These are phyloP conservation scores for Pachycephus smyrnensis DNA, from an alignment of 2,888 invertebrate genomes.

Conservation along the genomic window DNA sequence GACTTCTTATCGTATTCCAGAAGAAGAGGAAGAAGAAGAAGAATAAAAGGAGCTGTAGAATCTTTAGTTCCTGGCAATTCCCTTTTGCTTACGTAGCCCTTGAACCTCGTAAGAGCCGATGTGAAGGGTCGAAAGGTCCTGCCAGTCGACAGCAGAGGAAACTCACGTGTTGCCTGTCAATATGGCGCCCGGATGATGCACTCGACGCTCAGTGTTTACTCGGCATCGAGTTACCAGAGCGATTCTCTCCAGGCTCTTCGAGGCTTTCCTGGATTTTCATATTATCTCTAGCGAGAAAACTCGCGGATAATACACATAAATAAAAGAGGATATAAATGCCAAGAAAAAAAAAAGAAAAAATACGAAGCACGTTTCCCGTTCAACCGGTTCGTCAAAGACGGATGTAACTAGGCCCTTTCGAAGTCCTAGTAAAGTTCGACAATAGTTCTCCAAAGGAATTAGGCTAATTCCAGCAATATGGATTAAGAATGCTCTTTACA, in stretches of 20 bases:
- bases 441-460: not conserved
- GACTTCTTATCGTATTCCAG: not conserved
- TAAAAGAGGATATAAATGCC: not conserved
- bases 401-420: not conserved
- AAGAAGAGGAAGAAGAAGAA: not conserved
- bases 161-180: constrained; percentile 44
- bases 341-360: too few relatives aligned
- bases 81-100: constrained; percentile 26
- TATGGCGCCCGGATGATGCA: constrained; percentile 39
- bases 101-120: constrained; percentile 18
- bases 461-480: not conserved
- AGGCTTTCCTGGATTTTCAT: not conserved
- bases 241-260: not conserved
- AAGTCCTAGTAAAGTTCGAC: not conserved
- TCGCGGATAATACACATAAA: not conserved
- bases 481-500: not conserved
- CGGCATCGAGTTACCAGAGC: constrained; percentile 30
- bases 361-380: not conserved
- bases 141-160: not conserved
- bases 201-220: constrained; percentile 40
- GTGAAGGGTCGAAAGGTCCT: constrained; percentile 20
- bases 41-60: not conserved
- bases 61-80: constrained; percentile 6
- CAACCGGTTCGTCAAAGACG: not conserved
- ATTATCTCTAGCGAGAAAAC: not conserved